A percentile compares a stretch with the other conserved stretches of the same genome.
These are phyloP conservation scores for Ailuropoda melanoleuca DNA, from an alignment of 2,113 vertebrate genomes.

Conservation along the genomic window DNA sequence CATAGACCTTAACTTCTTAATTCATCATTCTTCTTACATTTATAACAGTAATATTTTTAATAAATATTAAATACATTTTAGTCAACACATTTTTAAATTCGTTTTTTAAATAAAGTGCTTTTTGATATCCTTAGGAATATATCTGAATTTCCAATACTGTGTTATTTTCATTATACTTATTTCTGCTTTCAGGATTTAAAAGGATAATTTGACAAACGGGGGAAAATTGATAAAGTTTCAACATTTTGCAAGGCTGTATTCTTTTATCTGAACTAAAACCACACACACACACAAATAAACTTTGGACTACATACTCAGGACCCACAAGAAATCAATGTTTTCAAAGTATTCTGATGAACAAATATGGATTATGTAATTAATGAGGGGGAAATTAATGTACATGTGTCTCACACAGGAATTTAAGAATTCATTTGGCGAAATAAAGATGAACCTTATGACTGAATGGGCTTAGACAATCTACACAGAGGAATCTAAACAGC, in stretches of 20 bases:
- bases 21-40: background rate
- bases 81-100: background rate
- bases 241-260: background rate
- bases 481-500: accelerated
- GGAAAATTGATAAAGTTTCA: background rate
- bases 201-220: background rate
- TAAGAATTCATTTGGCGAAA: background rate
- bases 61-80: background rate
- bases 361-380: background rate
- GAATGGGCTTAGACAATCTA: background rate
- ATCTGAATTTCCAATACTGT: background rate
- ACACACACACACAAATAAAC: background rate
- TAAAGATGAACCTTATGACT: background rate
- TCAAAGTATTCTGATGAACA: background rate
- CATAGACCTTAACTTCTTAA: background rate
- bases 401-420: background rate
- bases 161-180: background rate
- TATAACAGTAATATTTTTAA: background rate
- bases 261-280: background rate
- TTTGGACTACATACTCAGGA: background rate
- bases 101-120: background rate
- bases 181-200: background rate
- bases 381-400: background rate
- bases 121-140: background rate
- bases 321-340: background rate